Evolutionary conservation across 2,888 invertebrate species (phyloP).

Genomic region (Paralinhomoeus sp.): DNA sequence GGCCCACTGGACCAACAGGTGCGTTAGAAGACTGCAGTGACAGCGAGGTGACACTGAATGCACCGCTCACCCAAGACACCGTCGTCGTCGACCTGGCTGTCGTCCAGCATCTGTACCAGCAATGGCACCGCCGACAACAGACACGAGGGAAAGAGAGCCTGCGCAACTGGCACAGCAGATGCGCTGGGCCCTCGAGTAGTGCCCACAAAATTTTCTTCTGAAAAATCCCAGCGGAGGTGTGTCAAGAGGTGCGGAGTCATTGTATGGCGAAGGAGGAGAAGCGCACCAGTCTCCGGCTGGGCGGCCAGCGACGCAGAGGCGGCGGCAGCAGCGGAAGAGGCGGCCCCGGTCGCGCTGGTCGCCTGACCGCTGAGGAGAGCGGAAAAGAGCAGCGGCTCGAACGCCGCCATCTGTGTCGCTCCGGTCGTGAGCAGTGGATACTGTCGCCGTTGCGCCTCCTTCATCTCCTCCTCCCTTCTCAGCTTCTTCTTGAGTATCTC

Average conservation of each 20-base stretch:
- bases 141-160: slow-evolving; percentile 84
- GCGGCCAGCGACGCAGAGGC: slow-evolving; percentile 82
- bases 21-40: background rate
- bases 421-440: slow-evolving; percentile 64
- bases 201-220: too few species aligned
- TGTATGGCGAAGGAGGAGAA: too few species aligned
- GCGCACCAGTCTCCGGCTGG: slow-evolving; percentile 80
- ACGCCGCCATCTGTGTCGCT: slow-evolving; percentile 75
- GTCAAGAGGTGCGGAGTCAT: too few species aligned
- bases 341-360: slow-evolving; percentile 49
- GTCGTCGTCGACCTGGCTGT: slow-evolving; percentile 75
- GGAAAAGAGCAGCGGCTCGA: slow-evolving; percentile 74
- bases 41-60: background rate
- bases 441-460: slow-evolving; percentile 14
- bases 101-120: slow-evolving; percentile 76
- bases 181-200: too few species aligned
- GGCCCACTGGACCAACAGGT: slow-evolving; percentile 48
- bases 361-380: too few species aligned
- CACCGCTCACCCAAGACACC: slow-evolving; percentile 41
- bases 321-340: slow-evolving; percentile 82
- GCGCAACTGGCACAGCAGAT: slow-evolving; percentile 52
- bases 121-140: slow-evolving; percentile 83
- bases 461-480: slow-evolving; percentile 77
- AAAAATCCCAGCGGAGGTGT: too few species aligned
- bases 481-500: slow-evolving; percentile 84